Base-by-base conservation (phyloP, 1,140 invertebrate species). In the Drosophila melanogaster region DNA sequence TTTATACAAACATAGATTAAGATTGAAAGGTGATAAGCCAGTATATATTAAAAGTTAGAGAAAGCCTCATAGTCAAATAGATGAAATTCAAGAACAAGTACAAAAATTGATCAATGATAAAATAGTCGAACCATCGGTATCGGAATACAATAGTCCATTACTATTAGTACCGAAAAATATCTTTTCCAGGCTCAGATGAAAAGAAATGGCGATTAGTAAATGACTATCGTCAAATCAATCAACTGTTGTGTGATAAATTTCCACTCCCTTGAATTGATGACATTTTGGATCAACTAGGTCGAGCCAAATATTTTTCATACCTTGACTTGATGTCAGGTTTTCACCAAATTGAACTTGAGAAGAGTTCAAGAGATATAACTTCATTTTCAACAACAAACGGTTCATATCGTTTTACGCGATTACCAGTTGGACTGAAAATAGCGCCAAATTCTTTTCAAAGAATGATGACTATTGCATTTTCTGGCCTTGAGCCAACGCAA, bases 101-200 rank as follows among this genome's bases (percentile, higher is more conserved):
- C 19, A 22, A 24, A 46, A 24, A 24, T 19, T 46, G 3, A 46
- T 51, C 19, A 35, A 51, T 14, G 49, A 51, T 11, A 51, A 50
- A 33, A 50, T 50, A 33, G 24, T 50, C 7, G n/a, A 50, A 33
- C 47, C n/a, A 4, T 30, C 22, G 15, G 46, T 30, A 49, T 30
- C 24, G 19, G 19, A 22, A 22, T 22, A 22, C 19, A 22, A 17
- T 5, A 50, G 26, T 8, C 30, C 30, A 33, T 10, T 37, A 8
- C 3, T 35, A 19, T 12, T 14, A 22, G 30, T 53, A 37, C 50
- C 50, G 12, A 53, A 37, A 19, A 53, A 22, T n/a, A 4, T n/a
- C 17, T 8, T 17, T n/a, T 37, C 8, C 4, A 17, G 3, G 17
- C 35, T 51, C 49, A 22, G 19, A 22, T 22, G 26, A 33, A 51